Percentiles rank a stretch among this genome's conserved stretches.
phyloP scores from a whole-genome alignment of 2,888 invertebrate species.

The Ormyrus rosae region DNA sequence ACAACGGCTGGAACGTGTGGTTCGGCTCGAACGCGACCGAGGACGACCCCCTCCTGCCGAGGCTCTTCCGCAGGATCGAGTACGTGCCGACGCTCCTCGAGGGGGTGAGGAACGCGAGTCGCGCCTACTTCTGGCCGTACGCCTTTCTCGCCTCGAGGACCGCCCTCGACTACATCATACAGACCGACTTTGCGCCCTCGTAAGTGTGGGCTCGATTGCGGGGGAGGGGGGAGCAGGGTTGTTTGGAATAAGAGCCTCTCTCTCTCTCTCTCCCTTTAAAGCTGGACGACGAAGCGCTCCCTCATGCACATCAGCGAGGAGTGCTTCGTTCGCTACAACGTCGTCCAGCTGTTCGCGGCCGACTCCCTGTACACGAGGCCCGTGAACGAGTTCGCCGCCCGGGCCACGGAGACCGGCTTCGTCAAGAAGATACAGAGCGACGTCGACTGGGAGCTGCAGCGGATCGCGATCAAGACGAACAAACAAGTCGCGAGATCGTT shows the following conservation, averaged over 20 bases:
- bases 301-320: slow-evolving; percentile 84
- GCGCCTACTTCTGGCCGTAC: slow-evolving; percentile 87
- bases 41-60: slow-evolving; percentile 80
- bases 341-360: slow-evolving; percentile 81
- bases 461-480: slow-evolving; percentile 80
- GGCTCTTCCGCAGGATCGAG: slow-evolving; percentile 82
- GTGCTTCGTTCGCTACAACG: slow-evolving; percentile 85
- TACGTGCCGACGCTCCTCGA: slow-evolving; percentile 81
- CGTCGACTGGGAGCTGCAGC: slow-evolving; percentile 84
- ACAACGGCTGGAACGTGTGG: slow-evolving; percentile 86
- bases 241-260: no score
- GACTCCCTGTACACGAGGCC: slow-evolving; percentile 81
- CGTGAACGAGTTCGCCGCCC: slow-evolving; percentile 80
- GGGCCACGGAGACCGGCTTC: slow-evolving; percentile 83
- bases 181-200: slow-evolving; percentile 83
- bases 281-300: slow-evolving; percentile 79
- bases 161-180: slow-evolving; percentile 84
- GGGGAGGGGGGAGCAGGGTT: no score
- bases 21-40: slow-evolving; percentile 80
- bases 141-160: slow-evolving; percentile 86
- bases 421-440: slow-evolving; percentile 82
- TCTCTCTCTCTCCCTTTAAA: slow-evolving; percentile 21
- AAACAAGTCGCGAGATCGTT: slow-evolving; percentile 78
- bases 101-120: slow-evolving; percentile 85
- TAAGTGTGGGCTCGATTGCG: slow-evolving; percentile 67